A percentile compares a stretch with the other conserved stretches of the same genome.
Conservation (phyloP, 2,888 invertebrate species). For the Laothoe populi region DNA sequence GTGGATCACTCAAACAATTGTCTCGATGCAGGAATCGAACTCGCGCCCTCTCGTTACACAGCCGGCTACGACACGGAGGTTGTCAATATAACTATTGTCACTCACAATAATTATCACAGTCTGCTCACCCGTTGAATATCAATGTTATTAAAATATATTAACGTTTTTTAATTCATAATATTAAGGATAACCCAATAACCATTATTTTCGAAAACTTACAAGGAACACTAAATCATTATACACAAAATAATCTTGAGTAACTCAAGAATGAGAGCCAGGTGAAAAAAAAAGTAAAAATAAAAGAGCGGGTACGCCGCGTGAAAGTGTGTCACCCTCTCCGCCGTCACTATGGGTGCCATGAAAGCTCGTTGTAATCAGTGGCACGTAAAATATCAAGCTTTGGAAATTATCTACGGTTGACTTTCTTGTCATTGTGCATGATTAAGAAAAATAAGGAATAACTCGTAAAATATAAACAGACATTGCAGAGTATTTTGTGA, state of each 20-base stretch:
- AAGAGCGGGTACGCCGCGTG: slow-evolving; percentile 25
- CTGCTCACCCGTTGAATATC: too few relatives aligned
- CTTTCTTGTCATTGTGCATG: slow-evolving; percentile 31
- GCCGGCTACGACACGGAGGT: too few relatives aligned
- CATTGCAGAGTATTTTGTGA: too few relatives aligned
- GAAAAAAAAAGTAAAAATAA: slow-evolving; percentile 29
- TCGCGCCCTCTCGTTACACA: too few relatives aligned
- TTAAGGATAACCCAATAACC: too few relatives aligned
- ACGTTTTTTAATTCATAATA: too few relatives aligned
- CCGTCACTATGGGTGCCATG: slow-evolving; percentile 46
- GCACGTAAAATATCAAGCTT: slow-evolving; percentile 38
- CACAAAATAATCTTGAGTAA: neutral
- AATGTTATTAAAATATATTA: too few relatives aligned
- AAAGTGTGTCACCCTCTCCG: slow-evolving; percentile 71
- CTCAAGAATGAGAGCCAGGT: neutral
- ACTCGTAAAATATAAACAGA: too few relatives aligned
- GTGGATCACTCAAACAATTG: too few relatives aligned
- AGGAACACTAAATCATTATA: neutral
- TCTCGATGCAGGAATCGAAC: too few relatives aligned
- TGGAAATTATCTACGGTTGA: slow-evolving; percentile 27
- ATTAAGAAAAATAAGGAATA: neutral
- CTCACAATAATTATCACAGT: too few relatives aligned
- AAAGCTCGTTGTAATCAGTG: slow-evolving; percentile 63
- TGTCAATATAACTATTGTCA: too few relatives aligned
- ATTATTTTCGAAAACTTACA: neutral